Evolutionary conservation across 23 tunicate species (phyloP).

Genomic region (Trididemnum nubilum): DNA sequence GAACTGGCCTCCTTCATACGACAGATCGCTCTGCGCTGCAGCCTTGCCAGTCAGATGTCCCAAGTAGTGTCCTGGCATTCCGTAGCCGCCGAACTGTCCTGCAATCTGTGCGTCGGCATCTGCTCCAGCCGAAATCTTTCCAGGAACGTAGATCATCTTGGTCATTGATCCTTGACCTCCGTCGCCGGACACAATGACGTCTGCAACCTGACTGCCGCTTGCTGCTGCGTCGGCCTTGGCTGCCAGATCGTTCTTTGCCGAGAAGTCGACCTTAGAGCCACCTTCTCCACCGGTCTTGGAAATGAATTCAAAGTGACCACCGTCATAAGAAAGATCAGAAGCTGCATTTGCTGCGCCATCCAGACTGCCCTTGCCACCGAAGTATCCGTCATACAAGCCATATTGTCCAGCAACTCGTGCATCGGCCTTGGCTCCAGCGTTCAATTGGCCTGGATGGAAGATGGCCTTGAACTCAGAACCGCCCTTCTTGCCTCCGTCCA

Average conservation of each 20-base stretch:
- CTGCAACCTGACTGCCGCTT: slow-evolving; percentile 11
- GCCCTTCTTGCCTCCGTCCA: slow-evolving; percentile 17
- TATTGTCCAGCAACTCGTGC: not conserved
- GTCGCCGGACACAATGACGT: not conserved
- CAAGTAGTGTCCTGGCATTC: not conserved
- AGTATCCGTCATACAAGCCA: not conserved
- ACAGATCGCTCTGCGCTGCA: slow-evolving; percentile 8
- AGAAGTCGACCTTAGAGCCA: not conserved
- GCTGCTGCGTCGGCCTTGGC: slow-evolving; percentile 1
- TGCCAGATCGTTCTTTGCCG: slow-evolving; percentile 12
- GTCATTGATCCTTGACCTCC: not conserved
- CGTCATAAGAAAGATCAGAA: not conserved
- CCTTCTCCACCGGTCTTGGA: slow-evolving; percentile 1
- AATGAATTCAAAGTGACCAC: not conserved
- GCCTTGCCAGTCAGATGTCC: not conserved
- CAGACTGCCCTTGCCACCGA: slow-evolving; percentile 7
- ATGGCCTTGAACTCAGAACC: not conserved
- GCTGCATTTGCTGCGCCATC: not conserved
- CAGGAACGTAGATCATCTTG: slow-evolving; percentile 18
- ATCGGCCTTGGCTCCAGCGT: not conserved
- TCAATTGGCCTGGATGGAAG: slow-evolving; percentile 21
- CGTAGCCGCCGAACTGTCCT: not conserved
- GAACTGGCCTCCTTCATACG: not conserved
- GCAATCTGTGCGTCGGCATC: not conserved
- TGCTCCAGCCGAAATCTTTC: slow-evolving; percentile 6